Conservation (phyloP, 2,113 vertebrate genomes). For the Cottus gobio region DNA sequence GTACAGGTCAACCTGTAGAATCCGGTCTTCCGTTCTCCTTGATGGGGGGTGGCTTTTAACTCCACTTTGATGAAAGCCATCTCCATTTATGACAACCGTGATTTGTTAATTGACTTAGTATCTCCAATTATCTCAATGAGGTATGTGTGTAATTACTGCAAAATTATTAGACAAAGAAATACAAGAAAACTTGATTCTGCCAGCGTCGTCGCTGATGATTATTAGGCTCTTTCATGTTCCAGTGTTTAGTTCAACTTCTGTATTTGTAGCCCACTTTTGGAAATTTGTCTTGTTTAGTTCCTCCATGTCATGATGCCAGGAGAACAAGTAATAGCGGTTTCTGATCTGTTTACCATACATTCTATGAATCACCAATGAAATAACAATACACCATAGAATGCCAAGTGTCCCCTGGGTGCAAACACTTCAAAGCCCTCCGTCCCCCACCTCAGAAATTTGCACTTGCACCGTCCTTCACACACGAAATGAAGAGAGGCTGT, state of each 20-base stretch:
- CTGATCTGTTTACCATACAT: not conserved
- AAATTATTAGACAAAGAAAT: not conserved
- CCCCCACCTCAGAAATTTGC: not conserved
- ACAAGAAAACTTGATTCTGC: not conserved
- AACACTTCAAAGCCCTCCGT: not conserved
- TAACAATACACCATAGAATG: not conserved
- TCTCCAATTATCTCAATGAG: not conserved
- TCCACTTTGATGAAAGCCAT: not conserved
- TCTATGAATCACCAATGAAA: not conserved
- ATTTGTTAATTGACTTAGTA: constrained; percentile 33
- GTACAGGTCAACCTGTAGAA: not conserved
- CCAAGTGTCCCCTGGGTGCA: not conserved
- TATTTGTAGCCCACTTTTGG: constrained; percentile 16
- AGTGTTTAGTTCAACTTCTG: constrained; percentile 21
- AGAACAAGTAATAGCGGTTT: constrained; percentile 41
- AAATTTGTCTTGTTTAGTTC: constrained; percentile 20
- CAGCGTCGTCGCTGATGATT: not conserved
- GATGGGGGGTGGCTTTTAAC: not conserved
- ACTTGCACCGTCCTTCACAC: constrained; percentile 19
- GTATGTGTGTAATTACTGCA: not conserved
- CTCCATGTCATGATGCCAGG: constrained; percentile 31
- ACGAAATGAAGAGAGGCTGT: constrained; percentile 15
- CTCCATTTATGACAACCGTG: not conserved
- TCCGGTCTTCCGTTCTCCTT: not conserved
- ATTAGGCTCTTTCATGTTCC: not conserved